Percentiles rank a stretch among this genome's conserved stretches.
These are phyloP conservation scores for Drosophila ercepeae DNA, from an alignment of 1,140 invertebrate species.

Conservation along the genomic window DNA sequence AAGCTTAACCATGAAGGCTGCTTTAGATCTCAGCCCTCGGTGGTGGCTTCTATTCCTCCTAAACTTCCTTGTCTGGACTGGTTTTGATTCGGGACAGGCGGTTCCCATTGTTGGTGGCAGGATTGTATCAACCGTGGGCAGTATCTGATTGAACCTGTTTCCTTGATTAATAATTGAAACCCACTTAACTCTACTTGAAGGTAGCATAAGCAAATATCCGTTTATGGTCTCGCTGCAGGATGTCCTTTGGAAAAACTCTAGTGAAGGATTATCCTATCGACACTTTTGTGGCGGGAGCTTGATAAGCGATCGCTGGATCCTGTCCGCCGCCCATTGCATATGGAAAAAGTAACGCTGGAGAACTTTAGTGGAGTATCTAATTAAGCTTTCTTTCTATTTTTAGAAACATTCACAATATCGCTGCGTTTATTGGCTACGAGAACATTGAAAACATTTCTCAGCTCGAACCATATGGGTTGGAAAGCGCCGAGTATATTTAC, in stretches of 20 bases:
- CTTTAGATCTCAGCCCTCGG: constrained; percentile 13
- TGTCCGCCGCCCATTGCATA: constrained; percentile 71
- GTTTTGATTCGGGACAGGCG: constrained; percentile 4
- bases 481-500: constrained; percentile 71
- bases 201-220: constrained; percentile 49
- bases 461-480: constrained; percentile 53
- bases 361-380: background rate
- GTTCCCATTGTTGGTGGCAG: constrained; percentile 66
- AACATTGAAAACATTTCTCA: constrained; percentile 53
- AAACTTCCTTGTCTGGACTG: constrained; percentile 1
- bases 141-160: constrained; percentile 12
- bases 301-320: constrained; percentile 69
- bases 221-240: constrained; percentile 78
- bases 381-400: background rate
- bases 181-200: constrained; percentile 25
- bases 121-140: constrained; percentile 64
- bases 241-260: constrained; percentile 10
- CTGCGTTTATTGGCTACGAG: constrained; percentile 70
- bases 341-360: constrained; percentile 61
- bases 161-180: constrained; percentile 18
- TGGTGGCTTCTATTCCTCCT: constrained; percentile 12
- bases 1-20: constrained; percentile 64
- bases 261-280: constrained; percentile 18
- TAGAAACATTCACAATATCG: constrained; percentile 55
- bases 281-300: constrained; percentile 77